Evolutionary conservation across 2,888 invertebrate genomes (phyloP).

Genomic region (Dromius quadrimaculatus): DNA sequence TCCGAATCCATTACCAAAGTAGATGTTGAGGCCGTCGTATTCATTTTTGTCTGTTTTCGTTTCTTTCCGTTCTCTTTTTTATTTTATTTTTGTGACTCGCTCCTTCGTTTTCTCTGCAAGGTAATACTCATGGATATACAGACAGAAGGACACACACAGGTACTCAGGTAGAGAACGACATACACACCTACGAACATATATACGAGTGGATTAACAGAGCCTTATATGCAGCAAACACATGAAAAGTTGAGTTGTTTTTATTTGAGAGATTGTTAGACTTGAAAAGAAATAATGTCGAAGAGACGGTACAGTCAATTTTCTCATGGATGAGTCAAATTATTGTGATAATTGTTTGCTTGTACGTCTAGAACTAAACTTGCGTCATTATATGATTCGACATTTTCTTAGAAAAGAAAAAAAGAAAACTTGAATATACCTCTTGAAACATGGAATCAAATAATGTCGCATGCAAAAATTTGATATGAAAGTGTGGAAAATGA

Average conservation of each 20-base stretch:
- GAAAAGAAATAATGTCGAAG: no score
- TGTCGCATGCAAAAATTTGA: no score
- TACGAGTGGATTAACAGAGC: not conserved
- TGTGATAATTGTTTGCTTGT: no score
- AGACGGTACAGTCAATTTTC: no score
- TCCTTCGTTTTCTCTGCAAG: constrained; percentile 34
- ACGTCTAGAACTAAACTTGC: no score
- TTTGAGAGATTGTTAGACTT: not conserved
- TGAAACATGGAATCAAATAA: no score
- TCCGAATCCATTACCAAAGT: not conserved
- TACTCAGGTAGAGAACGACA: not conserved
- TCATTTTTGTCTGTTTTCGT: constrained; percentile 39
- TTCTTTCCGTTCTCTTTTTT: constrained; percentile 35
- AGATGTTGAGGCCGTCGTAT: constrained; percentile 17
- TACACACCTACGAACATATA: not conserved
- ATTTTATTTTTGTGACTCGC: constrained; percentile 32
- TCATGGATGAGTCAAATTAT: no score
- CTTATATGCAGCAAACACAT: constrained; percentile 13
- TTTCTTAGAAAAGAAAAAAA: no score
- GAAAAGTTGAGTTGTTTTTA: not conserved
- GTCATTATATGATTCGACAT: no score
- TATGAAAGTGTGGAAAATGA: no score
- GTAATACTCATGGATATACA: constrained; percentile 11
- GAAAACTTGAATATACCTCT: no score
- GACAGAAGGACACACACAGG: not conserved